Conservation (phyloP, 2,113 vertebrate genomes). For the Salvator merianae region DNA sequence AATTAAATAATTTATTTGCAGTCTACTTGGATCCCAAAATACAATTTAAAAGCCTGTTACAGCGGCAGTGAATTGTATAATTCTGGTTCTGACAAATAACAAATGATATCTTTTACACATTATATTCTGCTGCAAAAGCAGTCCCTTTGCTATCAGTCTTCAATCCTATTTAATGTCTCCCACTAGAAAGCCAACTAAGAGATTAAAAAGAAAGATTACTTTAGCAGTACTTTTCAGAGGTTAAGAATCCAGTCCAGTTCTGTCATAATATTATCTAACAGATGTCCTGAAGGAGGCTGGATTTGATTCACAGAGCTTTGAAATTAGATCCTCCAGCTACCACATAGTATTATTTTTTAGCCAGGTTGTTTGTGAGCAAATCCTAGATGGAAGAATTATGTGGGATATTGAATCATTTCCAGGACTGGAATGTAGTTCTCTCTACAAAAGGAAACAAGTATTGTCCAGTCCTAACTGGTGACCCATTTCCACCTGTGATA, state of each 20-base stretch:
- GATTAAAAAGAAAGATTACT: slow-evolving; percentile 2
- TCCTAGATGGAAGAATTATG: neutral
- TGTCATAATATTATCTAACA: neutral
- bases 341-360: neutral
- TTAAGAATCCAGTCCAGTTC: neutral
- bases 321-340: neutral
- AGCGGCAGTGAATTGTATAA: too few relatives aligned
- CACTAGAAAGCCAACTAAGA: neutral
- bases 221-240: neutral
- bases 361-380: neutral
- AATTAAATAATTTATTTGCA: too few relatives aligned
- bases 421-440: too few relatives aligned
- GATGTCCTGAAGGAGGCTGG: neutral
- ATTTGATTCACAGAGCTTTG: neutral
- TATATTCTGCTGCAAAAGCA: fast-evolving
- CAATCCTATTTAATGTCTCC: neutral
- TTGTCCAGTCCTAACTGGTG: too few relatives aligned
- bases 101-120: neutral
- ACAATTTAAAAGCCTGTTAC: too few relatives aligned
- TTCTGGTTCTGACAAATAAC: too few relatives aligned
- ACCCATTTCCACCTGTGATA: too few relatives aligned
- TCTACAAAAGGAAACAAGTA: too few relatives aligned
- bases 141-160: neutral
- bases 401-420: too few relatives aligned
- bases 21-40: too few relatives aligned